phyloP scores from a whole-genome alignment of 1,140 invertebrate species.

The Anoplophora glabripennis region DNA sequence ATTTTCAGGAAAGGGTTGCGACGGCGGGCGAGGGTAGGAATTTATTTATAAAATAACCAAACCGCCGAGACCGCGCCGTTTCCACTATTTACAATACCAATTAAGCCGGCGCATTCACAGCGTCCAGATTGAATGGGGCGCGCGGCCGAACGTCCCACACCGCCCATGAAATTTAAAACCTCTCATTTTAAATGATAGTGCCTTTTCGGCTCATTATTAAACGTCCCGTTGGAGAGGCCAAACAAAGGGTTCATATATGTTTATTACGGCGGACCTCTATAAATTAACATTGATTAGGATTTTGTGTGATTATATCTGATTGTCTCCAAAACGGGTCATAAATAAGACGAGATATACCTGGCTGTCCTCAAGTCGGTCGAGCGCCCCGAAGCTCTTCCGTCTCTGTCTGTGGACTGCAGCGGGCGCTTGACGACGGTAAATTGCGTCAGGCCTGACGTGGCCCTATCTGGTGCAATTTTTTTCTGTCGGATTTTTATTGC shows the following conservation, averaged over 20 bases:
- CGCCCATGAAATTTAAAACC: constrained; percentile 34
- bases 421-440: constrained; percentile 25
- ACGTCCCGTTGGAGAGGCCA: constrained; percentile 26
- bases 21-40: background rate
- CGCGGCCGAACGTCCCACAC: background rate
- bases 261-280: constrained; percentile 45
- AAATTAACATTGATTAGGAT: constrained; percentile 50
- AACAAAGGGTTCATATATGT: constrained; percentile 49
- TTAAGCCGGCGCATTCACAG: background rate
- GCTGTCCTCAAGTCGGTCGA: constrained; percentile 17
- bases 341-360: constrained; percentile 44
- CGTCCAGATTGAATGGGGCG: constrained; percentile 15
- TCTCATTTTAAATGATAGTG: constrained; percentile 33
- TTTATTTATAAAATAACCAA: background rate
- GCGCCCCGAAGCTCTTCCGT: constrained; percentile 5
- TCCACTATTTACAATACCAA: background rate
- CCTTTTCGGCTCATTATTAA: constrained; percentile 38
- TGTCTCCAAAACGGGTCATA: constrained; percentile 42
- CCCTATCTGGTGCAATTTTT: constrained; percentile 23
- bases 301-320: constrained; percentile 49
- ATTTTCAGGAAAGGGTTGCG: background rate
- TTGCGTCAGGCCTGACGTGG: constrained; percentile 24
- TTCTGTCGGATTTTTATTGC: constrained; percentile 7
- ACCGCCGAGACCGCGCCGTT: background rate
- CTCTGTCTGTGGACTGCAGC: constrained; percentile 13